A percentile compares a stretch with the other conserved stretches of the same genome.
Evolutionary conservation across 2,888 invertebrate genomes (phyloP).

Genomic region (Nemapogon koenigi): DNA sequence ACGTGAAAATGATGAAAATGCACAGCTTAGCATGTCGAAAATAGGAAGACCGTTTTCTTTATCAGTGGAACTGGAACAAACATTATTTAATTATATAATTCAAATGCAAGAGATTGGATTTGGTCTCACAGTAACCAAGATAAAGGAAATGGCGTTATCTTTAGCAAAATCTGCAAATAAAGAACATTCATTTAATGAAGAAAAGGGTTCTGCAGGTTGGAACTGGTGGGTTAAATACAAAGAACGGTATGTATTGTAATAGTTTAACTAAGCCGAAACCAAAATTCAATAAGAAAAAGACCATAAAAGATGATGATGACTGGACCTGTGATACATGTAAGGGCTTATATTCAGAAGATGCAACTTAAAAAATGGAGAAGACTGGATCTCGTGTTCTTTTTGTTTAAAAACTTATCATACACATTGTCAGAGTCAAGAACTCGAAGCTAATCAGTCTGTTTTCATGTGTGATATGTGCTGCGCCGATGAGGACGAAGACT

Average conservation of each 20-base stretch:
- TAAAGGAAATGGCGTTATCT: conserved; percentile 13
- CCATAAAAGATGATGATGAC: conserved; percentile 12
- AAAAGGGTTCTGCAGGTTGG: conserved; percentile 12
- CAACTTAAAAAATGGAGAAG: conserved; percentile 11
- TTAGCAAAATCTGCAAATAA: conserved; percentile 12
- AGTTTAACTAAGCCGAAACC: background rate
- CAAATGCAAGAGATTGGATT: conserved; percentile 15
- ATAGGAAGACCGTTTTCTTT: conserved; percentile 15
- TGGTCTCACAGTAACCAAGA: conserved; percentile 14
- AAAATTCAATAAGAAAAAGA: conserved; percentile 10
- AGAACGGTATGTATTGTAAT: conserved; percentile 6
- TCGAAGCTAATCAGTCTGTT: conserved; percentile 8
- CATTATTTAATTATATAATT: conserved; percentile 6
- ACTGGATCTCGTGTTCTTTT: conserved; percentile 11
- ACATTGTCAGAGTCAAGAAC: conserved; percentile 11
- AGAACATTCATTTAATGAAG: conserved; percentile 6
- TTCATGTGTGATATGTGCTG: conserved; percentile 12
- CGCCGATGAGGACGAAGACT: conserved; percentile 4
- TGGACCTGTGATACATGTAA: conserved; percentile 9
- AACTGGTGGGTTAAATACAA: conserved; percentile 15
- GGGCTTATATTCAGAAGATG: conserved; percentile 11
- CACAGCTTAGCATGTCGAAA: conserved; percentile 13
- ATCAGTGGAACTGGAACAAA: conserved; percentile 9
- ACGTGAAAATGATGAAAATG: conserved; percentile 4
- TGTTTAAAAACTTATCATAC: conserved; percentile 3